Conservation (phyloP, 2,888 invertebrate genomes). For the Athalia rosae region DNA sequence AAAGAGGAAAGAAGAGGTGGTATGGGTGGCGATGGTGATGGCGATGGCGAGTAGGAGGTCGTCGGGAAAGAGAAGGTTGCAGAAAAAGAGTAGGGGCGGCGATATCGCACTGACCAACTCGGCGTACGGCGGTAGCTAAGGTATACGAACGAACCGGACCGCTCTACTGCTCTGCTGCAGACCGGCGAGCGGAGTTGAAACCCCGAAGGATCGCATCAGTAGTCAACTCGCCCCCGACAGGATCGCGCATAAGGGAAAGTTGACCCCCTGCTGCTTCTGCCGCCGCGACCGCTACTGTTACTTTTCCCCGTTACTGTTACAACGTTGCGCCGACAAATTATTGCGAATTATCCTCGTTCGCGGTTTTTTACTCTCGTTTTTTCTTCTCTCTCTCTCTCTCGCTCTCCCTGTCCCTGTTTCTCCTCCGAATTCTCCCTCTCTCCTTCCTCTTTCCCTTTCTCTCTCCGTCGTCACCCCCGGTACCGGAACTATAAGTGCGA, state of each 20-base stretch:
- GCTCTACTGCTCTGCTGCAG: neutral
- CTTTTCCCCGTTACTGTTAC: too few relatives aligned
- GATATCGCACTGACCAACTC: constrained; percentile 14
- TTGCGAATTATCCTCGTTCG: too few relatives aligned
- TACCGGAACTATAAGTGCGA: too few relatives aligned
- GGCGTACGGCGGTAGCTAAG: constrained; percentile 16
- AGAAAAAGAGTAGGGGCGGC: constrained; percentile 14
- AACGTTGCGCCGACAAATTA: too few relatives aligned
- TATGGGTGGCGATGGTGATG: constrained; percentile 50
- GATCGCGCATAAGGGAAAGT: constrained; percentile 46
- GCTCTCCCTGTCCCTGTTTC: too few relatives aligned
- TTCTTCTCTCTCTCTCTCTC: too few relatives aligned
- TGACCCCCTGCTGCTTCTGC: neutral
- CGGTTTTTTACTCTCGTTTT: too few relatives aligned
- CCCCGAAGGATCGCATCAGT: constrained; percentile 66
- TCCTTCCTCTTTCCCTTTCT: too few relatives aligned
- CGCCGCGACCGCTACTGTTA: neutral
- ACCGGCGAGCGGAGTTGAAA: constrained; percentile 55
- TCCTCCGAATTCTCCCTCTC: too few relatives aligned
- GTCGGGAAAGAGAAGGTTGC: constrained; percentile 46
- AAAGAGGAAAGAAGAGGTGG: constrained; percentile 48
- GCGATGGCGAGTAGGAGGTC: constrained; percentile 47
- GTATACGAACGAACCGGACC: neutral
- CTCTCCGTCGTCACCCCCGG: too few relatives aligned
- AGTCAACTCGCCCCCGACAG: constrained; percentile 69